Conservation (phyloP, 1,140 invertebrate species). For the Cydia pomonella region DNA sequence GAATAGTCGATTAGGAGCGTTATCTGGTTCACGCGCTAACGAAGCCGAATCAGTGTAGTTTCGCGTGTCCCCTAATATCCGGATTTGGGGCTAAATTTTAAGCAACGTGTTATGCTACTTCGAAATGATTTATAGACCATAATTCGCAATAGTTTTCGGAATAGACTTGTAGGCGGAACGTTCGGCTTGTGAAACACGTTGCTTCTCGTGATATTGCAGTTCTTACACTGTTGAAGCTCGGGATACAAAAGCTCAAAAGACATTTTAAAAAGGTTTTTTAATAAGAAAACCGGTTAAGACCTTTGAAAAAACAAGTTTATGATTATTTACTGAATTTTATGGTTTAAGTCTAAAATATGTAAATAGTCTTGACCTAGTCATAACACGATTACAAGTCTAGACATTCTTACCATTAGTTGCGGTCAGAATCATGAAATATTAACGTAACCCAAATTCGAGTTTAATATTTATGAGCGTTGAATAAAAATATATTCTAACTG, state of each 20-base stretch:
- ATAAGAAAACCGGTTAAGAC: too few species aligned
- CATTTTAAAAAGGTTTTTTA: too few species aligned
- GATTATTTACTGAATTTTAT: background rate
- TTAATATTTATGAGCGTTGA: background rate
- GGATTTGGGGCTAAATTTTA: constrained; percentile 20
- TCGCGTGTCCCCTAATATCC: constrained; percentile 9
- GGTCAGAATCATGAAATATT: background rate
- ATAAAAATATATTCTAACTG: too few species aligned
- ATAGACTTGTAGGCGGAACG: background rate
- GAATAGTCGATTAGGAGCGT: constrained; percentile 22
- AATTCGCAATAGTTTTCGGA: background rate
- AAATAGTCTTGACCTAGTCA: background rate
- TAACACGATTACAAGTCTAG: background rate
- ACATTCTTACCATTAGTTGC: background rate
- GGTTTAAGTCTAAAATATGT: background rate
- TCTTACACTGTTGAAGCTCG: too few species aligned
- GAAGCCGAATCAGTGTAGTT: constrained; percentile 31
- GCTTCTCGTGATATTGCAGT: too few species aligned
- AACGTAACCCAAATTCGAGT: background rate
- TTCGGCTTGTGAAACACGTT: background rate
- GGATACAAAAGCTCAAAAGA: too few species aligned
- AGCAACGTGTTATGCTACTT: background rate
- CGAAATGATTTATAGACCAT: background rate
- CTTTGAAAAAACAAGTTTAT: background rate
- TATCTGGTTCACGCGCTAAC: constrained; percentile 28